phyloP scores from a whole-genome alignment of 2,797 vertebrate species.

The Pagetopsis macropterus region DNA sequence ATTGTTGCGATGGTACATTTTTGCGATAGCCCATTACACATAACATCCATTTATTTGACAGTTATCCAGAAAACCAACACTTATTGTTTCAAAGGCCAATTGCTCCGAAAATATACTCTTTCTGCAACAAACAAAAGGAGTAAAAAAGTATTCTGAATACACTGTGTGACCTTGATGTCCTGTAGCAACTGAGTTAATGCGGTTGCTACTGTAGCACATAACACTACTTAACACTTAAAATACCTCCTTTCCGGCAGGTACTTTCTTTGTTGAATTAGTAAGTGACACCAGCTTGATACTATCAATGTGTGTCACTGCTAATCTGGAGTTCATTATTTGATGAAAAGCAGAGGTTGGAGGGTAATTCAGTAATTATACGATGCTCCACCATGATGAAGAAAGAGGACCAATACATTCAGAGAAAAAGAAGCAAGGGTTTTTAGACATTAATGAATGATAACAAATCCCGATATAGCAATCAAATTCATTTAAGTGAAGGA shows the following conservation, averaged over 20 bases:
- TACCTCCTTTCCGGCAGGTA: not conserved
- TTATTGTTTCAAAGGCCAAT: no score
- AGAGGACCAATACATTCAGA: not conserved
- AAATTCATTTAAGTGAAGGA: slow-evolving; percentile 8
- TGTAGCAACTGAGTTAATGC: no score
- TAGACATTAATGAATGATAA: slow-evolving; percentile 22
- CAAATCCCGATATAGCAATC: slow-evolving; percentile 21
- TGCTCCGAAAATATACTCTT: no score
- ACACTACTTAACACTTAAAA: not conserved
- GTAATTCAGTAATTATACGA: slow-evolving; percentile 3
- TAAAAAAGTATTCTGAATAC: no score
- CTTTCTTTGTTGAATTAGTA: not conserved
- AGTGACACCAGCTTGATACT: not conserved
- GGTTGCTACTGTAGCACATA: no score
- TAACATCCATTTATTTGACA: no score
- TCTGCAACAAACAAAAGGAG: no score
- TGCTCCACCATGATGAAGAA: slow-evolving; percentile 17
- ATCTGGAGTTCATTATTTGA: slow-evolving; percentile 4
- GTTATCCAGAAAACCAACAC: no score
- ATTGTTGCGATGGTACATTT: no score
- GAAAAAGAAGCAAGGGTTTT: not conserved
- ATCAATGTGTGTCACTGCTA: not conserved
- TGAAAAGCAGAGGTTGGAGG: slow-evolving; percentile 14
- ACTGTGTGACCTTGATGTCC: no score
- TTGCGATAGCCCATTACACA: no score